Base-by-base conservation (phyloP, 2,888 invertebrate species). In the Cataglyphis cursor region DNA sequence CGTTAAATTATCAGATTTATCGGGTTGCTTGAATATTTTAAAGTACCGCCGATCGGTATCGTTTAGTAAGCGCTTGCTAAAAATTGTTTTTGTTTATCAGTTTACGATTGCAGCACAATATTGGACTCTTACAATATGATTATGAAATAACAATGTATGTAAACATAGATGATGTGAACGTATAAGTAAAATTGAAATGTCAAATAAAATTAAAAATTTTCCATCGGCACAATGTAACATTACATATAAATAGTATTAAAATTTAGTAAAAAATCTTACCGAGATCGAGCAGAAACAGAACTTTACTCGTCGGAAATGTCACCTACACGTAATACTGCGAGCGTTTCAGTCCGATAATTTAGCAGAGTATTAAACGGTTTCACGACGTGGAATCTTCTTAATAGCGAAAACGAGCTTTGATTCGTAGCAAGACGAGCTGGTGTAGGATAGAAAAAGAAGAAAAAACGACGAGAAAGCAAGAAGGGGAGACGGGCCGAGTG, bases 1-100 rank as follows among this genome's bases (percentile, higher is more conserved):
- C 90, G 90, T 90, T 88, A 90, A 86, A 90, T 82, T 89, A 86
- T 85, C 84, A 84, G 88, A 90, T 89, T 89, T 89, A 89, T 89
- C 88, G 88, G 65, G 44, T 31, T 57, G 82, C 75, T 68, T 74
- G 86, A 81, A 85, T 88, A 82, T 84, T 89, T 86, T 84, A 90
- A 90, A 88, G 61, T 81, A 54, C 82, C 68, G 62, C 81, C 73
- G 81, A 51, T 54, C 59, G 44, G 21, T 31, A 76, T 59, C 31
- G 24, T 15, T 76, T 76, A 76, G n/a, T 28, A 59, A 48, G 41
- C 12, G 18, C 18, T 57, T 59, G 73, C 72, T 35, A 6, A 78
- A 35, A 78, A 4, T 28, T 18, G 12, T 78, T 12, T 12, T 44
- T 70, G 44, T 59, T 78, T 78, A 59, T 44, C 4, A 31, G 3